phyloP scores from a whole-genome alignment of 2,888 invertebrate species.

The Furcula furcula region DNA sequence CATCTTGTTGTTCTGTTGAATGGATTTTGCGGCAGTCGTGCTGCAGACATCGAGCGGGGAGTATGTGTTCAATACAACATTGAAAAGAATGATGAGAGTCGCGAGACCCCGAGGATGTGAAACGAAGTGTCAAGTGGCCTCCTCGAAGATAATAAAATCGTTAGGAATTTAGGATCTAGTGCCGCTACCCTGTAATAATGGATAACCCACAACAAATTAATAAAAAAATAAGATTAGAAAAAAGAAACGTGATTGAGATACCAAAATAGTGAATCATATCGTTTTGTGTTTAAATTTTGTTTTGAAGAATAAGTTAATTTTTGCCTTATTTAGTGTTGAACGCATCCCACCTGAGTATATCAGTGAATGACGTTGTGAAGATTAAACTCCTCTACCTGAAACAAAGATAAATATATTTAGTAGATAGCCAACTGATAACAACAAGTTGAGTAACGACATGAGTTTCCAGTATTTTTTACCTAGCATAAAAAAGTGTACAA shows the following conservation, averaged over 20 bases:
- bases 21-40: slow-evolving; percentile 71
- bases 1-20: slow-evolving; percentile 73
- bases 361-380: not conserved
- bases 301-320: too few species aligned
- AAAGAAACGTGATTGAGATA: slow-evolving; percentile 13
- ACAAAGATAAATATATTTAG: slow-evolving; percentile 12
- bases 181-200: not conserved
- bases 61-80: slow-evolving; percentile 36
- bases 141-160: slow-evolving; percentile 14
- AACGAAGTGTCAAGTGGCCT: slow-evolving; percentile 31
- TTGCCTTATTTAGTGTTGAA: too few species aligned
- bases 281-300: too few species aligned
- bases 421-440: too few species aligned
- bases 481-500: too few species aligned
- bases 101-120: slow-evolving; percentile 4
- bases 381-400: slow-evolving; percentile 20
- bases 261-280: too few species aligned
- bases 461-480: too few species aligned
- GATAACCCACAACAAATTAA: slow-evolving; percentile 2
- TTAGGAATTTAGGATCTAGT: slow-evolving; percentile 14
- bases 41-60: slow-evolving; percentile 40
- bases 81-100: slow-evolving; percentile 24
- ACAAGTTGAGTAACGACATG: too few species aligned
- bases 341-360: too few species aligned
- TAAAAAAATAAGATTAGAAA: slow-evolving; percentile 6